A percentile compares a stretch with the other conserved stretches of the same genome.
Evolutionary conservation across 2,113 vertebrate genomes (phyloP).

Genomic region (Struthidea cinerea): DNA sequence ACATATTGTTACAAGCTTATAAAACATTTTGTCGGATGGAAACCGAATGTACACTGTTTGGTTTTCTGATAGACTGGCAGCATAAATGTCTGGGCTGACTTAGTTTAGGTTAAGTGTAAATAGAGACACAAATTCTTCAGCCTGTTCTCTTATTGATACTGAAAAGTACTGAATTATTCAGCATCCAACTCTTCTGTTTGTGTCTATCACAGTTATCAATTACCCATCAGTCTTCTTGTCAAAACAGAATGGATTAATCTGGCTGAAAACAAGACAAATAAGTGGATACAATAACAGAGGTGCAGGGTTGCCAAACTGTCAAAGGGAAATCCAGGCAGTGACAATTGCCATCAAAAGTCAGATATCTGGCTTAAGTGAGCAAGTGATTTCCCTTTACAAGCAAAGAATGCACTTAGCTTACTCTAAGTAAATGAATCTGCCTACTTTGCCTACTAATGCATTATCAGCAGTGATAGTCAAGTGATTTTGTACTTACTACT

Average conservation of each 20-base stretch:
- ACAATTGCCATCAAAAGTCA: conserved; percentile 90
- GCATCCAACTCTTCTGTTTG: conserved; percentile 84
- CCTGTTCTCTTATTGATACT: conserved; percentile 85
- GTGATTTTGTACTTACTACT: conserved; percentile 69
- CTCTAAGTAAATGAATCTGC: conserved; percentile 89
- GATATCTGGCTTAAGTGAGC: conserved; percentile 87
- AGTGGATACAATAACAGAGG: conserved; percentile 82
- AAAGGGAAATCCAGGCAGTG: conserved; percentile 81
- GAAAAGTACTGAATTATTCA: conserved; percentile 88
- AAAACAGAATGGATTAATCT: conserved; percentile 88
- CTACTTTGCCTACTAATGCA: conserved; percentile 83
- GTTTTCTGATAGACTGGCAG: conserved; percentile 94
- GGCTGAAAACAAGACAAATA: conserved; percentile 83
- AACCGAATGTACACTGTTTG: conserved; percentile 92
- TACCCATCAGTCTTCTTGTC: conserved; percentile 86
- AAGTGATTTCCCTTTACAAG: conserved; percentile 80
- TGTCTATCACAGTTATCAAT: conserved; percentile 89
- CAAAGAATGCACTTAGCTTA: conserved; percentile 97
- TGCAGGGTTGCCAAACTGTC: conserved; percentile 82
- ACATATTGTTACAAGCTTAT: conserved; percentile 96
- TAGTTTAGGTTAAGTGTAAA: conserved; percentile 86
- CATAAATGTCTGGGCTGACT: conserved; percentile 83
- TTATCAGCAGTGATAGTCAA: conserved; percentile 76
- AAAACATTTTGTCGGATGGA: conserved; percentile 93
- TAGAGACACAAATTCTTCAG: conserved; percentile 83